Evolutionary conservation across 2,797 vertebrate genomes (phyloP), one percentile per base, ranked within the genome.

Genomic region (Pterois miles): DNA sequence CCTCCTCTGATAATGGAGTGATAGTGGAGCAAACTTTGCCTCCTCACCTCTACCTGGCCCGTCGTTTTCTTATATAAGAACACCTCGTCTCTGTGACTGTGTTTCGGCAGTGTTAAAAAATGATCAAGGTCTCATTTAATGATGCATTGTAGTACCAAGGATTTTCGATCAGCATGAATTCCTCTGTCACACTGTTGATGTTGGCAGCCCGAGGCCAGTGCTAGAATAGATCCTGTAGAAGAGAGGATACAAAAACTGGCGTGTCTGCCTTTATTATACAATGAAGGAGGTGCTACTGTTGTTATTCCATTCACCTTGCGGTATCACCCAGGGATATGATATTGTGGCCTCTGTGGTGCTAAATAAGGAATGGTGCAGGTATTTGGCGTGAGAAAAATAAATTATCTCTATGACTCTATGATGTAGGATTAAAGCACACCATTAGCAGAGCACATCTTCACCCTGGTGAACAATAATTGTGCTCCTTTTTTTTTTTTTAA

Each of bases 51-150:
- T 1, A 27, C 46, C 33, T 9, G 9, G 5, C 31, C 20, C 43
- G 1, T 72, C 2, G n/a, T 54, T 65, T 69, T 57, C 12, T 53
- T 59, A 31, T 8, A 14, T 50, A 48, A 57, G 54, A 80, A 7
- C 33, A 40, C 48, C 27, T 34, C 22, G 54, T 52, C 62, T 52
- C 18, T n/a, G 43, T 54, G 38, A 43, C 52, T 48, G 48, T 70
- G 60, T 74, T 82, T 82, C 54, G 86, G 74, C 63, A 63, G 72
- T 46, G 52, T 85, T 80, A 84, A 77, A 67, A 68, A 77, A 78
- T 70, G 78, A 84, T 78, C 84, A 87, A 90, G 79, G 80, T 87
- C 88, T 87, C 60, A 76, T 86, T 88, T 87, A 89, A 80, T 81
- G 74, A 83, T 67, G 79, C 79, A 83, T 84, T 84, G 73, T 76